These are phyloP conservation scores for Zeugodacus cucurbitae DNA, from an alignment of 1,140 invertebrate species.

Conservation along the genomic window DNA sequence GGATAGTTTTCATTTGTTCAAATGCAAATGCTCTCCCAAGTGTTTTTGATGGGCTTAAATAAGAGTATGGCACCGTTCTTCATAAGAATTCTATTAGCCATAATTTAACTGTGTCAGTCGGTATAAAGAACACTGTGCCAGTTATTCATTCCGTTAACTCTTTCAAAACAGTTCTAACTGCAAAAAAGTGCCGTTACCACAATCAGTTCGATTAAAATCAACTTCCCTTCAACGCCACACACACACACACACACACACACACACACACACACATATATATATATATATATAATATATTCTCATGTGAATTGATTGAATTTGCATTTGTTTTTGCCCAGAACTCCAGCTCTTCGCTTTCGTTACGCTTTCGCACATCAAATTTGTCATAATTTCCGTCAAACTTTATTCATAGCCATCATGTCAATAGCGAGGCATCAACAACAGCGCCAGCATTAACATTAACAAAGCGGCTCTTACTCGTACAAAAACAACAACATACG, in stretches of 20 bases:
- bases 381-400: conserved; percentile 8
- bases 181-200: neutral
- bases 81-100: too few species aligned
- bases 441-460: neutral
- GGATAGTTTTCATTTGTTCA: too few species aligned
- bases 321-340: neutral
- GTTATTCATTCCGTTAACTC: neutral
- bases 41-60: too few species aligned
- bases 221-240: neutral
- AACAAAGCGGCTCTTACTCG: neutral
- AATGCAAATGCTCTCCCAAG: too few species aligned
- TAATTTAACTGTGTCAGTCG: too few species aligned
- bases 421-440: neutral
- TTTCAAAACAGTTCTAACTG: neutral
- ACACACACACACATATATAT: too few species aligned
- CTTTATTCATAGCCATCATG: conserved; percentile 13
- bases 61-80: too few species aligned
- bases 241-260: too few species aligned
- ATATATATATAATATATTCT: neutral
- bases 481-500: too few species aligned
- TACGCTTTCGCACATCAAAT: neutral
- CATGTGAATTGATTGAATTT: neutral
- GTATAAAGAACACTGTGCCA: too few species aligned
- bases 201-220: neutral
- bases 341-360: neutral